Conservation (phyloP, 2,888 invertebrate species). For the Caenorhabditis doughertyi region DNA sequence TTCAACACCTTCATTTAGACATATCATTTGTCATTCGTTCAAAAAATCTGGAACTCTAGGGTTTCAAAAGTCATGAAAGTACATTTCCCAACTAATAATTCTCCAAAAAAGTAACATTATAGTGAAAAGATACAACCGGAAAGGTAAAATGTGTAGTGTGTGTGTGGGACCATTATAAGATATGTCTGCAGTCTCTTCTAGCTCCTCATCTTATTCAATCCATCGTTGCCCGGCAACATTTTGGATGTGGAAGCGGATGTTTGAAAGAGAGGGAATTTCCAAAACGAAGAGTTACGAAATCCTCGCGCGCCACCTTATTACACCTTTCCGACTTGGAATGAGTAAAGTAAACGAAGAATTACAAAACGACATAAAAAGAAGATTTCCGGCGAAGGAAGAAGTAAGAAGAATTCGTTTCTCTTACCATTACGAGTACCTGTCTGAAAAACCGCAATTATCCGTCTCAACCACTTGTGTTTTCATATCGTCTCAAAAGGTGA, state of each 20-base stretch:
- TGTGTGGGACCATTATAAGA: slow-evolving; percentile 42
- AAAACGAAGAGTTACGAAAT: slow-evolving; percentile 58
- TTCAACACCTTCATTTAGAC: no score
- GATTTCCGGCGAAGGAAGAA: neutral
- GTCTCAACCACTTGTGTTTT: slow-evolving; percentile 43
- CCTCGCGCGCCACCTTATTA: neutral
- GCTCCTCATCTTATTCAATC: neutral
- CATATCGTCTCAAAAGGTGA: slow-evolving; percentile 38
- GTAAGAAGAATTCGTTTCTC: slow-evolving; percentile 19
- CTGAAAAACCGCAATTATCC: slow-evolving; percentile 59
- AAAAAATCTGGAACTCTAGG: no score
- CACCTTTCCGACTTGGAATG: neutral
- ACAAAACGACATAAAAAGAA: neutral
- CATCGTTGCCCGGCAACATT: slow-evolving; percentile 60
- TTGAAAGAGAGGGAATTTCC: slow-evolving; percentile 14
- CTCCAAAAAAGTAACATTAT: slow-evolving; percentile 29
- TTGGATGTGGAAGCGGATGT: slow-evolving; percentile 30
- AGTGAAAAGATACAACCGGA: slow-evolving; percentile 38
- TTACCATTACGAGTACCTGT: slow-evolving; percentile 16
- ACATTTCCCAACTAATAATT: neutral
- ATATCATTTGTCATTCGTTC: neutral
- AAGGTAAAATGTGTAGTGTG: slow-evolving; percentile 34
- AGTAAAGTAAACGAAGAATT: neutral
- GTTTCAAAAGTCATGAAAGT: no score
- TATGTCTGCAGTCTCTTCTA: neutral